These are phyloP conservation scores for Lysandra bellargus DNA, from an alignment of 2,888 invertebrate species.

Conservation along the genomic window DNA sequence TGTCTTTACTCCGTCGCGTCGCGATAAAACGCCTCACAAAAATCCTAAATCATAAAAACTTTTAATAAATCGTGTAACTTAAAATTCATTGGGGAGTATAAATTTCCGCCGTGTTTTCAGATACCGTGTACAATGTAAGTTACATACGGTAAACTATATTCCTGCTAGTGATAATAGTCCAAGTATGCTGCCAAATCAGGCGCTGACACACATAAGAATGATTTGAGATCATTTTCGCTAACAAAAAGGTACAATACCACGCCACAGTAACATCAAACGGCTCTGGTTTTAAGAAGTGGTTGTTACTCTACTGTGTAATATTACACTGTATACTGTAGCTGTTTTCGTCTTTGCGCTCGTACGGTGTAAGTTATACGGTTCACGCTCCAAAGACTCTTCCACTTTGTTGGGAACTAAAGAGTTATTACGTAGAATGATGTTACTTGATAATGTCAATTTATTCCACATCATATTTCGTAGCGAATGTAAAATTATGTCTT, in stretches of 20 bases:
- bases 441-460: constrained; percentile 17
- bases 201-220: background rate
- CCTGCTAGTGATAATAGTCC: background rate
- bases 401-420: constrained; percentile 19
- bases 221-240: background rate
- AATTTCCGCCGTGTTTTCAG: background rate
- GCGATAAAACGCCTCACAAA: background rate
- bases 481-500: constrained; percentile 2
- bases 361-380: constrained; percentile 17
- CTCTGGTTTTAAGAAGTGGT: too few species aligned
- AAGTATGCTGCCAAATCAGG: background rate
- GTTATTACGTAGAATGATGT: constrained; percentile 13
- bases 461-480: constrained; percentile 11
- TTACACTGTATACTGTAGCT: background rate
- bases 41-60: constrained; percentile 7
- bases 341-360: constrained; percentile 4
- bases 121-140: background rate
- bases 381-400: constrained; percentile 8
- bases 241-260: too few species aligned
- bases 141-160: background rate
- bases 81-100: constrained; percentile 12
- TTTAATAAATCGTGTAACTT: constrained; percentile 7
- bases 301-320: background rate
- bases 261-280: too few species aligned
- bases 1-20: background rate